These are phyloP conservation scores for Melanostoma scalare DNA, from an alignment of 2,888 invertebrate species.

Conservation along the genomic window DNA sequence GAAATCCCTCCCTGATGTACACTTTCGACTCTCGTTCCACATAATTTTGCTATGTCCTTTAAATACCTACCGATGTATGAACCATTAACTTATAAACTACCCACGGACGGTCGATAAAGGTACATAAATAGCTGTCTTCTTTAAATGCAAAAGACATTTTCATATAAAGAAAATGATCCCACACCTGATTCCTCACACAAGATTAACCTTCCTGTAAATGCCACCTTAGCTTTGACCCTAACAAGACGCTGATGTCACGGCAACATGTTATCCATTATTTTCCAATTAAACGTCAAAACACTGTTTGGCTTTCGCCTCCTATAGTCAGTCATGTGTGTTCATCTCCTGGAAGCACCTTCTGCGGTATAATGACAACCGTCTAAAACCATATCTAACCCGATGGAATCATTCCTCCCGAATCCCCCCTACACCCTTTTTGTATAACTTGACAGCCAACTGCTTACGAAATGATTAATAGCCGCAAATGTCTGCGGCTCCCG, in stretches of 20 bases:
- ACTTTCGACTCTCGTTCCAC: too few relatives aligned
- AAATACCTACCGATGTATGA: too few relatives aligned
- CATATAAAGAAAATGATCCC: too few relatives aligned
- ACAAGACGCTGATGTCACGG: constrained; percentile 40
- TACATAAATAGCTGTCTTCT: too few relatives aligned
- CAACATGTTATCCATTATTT: constrained; percentile 54
- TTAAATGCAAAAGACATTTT: too few relatives aligned
- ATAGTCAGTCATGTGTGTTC: constrained; percentile 40
- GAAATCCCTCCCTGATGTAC: too few relatives aligned
- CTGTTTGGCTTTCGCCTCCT: constrained; percentile 22
- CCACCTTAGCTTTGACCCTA: constrained; percentile 23
- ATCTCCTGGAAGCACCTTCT: constrained; percentile 17
- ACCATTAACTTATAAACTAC: too few relatives aligned
- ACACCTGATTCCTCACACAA: too few relatives aligned
- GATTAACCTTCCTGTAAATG: neutral
- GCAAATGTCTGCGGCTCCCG: constrained; percentile 31
- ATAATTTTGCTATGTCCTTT: too few relatives aligned
- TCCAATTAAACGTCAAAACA: constrained; percentile 54
- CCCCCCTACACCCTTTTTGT: constrained; percentile 7
- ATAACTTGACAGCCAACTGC: constrained; percentile 12
- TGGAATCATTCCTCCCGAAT: constrained; percentile 1
- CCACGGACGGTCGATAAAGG: too few relatives aligned
- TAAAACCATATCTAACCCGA: constrained; percentile 30
- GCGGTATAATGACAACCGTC: constrained; percentile 1
- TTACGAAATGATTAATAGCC: constrained; percentile 64